These are phyloP conservation scores for Drosophila nasuta DNA, from an alignment of 1,140 invertebrate genomes.

Conservation along the genomic window DNA sequence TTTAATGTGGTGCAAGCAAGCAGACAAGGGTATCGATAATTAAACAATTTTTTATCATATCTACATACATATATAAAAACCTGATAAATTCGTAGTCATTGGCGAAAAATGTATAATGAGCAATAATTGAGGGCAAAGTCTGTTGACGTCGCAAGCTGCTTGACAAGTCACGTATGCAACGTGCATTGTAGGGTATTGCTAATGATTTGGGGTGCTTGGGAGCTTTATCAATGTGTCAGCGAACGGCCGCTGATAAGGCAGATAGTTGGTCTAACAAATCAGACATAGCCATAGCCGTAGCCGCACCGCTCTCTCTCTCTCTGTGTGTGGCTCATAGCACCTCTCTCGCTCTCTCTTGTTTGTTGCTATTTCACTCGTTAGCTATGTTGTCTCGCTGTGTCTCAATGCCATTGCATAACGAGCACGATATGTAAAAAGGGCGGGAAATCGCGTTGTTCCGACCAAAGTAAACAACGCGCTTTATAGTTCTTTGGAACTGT, in stretches of 20 bases:
- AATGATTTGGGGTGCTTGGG: conserved; percentile 40
- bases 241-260: conserved; percentile 71
- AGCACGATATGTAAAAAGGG: conserved; percentile 69
- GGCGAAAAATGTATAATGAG: background rate
- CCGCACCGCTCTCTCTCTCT: background rate
- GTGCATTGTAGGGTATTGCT: conserved; percentile 13
- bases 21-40: background rate
- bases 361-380: background rate
- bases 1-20: background rate
- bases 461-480: conserved; percentile 61
- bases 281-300: conserved; percentile 32
- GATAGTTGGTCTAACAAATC: conserved; percentile 61
- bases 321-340: background rate
- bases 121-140: background rate
- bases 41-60: background rate
- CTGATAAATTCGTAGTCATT: background rate
- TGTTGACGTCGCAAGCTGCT: background rate
- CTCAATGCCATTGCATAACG: conserved; percentile 76
- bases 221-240: conserved; percentile 75
- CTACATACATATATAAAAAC: background rate
- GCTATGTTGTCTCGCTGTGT: conserved; percentile 26
- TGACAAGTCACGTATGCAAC: background rate
- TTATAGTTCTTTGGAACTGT: conserved; percentile 67
- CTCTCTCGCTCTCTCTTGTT: conserved; percentile 15
- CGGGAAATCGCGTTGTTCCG: conserved; percentile 61